These are phyloP conservation scores for Propsilocerus akamusi DNA, from an alignment of 1,140 invertebrate species.

Conservation along the genomic window DNA sequence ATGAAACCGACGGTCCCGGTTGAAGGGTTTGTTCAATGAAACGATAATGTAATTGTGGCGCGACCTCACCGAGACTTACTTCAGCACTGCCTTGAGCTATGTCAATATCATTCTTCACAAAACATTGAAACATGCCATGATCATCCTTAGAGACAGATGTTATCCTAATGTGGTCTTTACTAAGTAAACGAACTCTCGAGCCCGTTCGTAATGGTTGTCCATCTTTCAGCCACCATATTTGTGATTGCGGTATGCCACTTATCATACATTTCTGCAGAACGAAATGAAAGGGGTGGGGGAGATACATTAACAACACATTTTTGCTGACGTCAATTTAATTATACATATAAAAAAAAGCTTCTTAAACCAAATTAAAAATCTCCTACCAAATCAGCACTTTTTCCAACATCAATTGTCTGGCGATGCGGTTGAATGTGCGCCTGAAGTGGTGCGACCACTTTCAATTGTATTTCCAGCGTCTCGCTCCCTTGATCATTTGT, in stretches of 20 bases:
- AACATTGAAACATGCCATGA: conserved; percentile 70
- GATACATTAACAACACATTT: not conserved
- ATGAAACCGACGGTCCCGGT: conserved; percentile 55
- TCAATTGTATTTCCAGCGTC: conserved; percentile 29
- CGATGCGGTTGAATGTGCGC: conserved; percentile 29
- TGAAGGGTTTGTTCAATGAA: conserved; percentile 69
- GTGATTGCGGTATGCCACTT: conserved; percentile 50
- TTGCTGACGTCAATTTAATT: conserved; percentile 4
- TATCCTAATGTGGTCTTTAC: conserved; percentile 35
- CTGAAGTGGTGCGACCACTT: conserved; percentile 27
- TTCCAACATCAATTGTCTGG: conserved; percentile 32
- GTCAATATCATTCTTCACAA: conserved; percentile 47
- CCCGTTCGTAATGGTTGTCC: conserved; percentile 40
- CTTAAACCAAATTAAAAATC: not conserved
- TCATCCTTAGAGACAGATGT: conserved; percentile 48
- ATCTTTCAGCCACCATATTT: conserved; percentile 54
- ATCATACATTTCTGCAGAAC: conserved; percentile 39
- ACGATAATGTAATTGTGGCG: conserved; percentile 56
- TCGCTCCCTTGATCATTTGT: conserved; percentile 33
- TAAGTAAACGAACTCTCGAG: conserved; percentile 27
- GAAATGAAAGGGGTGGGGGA: not conserved
- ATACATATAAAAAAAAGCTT: not conserved
- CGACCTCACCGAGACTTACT: conserved; percentile 53
- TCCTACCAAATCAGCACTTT: conserved; percentile 33
- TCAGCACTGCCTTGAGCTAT: conserved; percentile 52